These are phyloP conservation scores for Criorhina ranunculi DNA, from an alignment of 2,888 invertebrate species.

Conservation along the genomic window DNA sequence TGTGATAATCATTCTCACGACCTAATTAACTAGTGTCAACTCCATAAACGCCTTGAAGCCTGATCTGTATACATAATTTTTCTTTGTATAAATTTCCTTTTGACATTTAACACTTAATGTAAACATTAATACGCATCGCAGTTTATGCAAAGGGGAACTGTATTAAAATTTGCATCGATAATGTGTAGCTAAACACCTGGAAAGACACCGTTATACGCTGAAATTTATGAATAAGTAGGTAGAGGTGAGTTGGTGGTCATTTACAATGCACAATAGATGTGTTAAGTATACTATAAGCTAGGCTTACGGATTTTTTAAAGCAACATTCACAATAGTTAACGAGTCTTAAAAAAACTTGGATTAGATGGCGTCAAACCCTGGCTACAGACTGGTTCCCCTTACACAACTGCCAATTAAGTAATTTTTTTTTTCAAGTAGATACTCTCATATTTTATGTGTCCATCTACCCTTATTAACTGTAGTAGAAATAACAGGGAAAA, in stretches of 20 bases:
- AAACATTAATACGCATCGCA: constrained; percentile 16
- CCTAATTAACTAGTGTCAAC: constrained; percentile 3
- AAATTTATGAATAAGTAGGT: constrained; percentile 23
- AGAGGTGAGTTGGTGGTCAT: neutral
- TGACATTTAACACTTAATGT: neutral
- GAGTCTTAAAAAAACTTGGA: neutral
- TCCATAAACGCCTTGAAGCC: neutral
- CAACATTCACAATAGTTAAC: neutral
- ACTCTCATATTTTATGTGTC: constrained; percentile 31
- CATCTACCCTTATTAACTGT: constrained; percentile 50
- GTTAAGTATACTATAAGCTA: neutral
- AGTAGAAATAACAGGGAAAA: constrained; percentile 4
- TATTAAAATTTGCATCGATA: constrained; percentile 51
- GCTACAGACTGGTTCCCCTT: neutral
- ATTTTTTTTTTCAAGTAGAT: constrained; percentile 17
- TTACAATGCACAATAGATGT: too few species aligned
- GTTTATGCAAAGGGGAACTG: constrained; percentile 9
- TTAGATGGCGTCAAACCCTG: neutral
- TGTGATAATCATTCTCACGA: neutral
- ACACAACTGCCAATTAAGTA: constrained; percentile 32
- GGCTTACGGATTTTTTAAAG: neutral
- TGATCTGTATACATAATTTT: neutral
- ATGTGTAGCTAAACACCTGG: constrained; percentile 9
- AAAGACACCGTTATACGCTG: neutral
- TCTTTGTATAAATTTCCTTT: neutral